Evolutionary conservation across 2,888 invertebrate genomes (phyloP).

Genomic region (Ypsolopha sequella): DNA sequence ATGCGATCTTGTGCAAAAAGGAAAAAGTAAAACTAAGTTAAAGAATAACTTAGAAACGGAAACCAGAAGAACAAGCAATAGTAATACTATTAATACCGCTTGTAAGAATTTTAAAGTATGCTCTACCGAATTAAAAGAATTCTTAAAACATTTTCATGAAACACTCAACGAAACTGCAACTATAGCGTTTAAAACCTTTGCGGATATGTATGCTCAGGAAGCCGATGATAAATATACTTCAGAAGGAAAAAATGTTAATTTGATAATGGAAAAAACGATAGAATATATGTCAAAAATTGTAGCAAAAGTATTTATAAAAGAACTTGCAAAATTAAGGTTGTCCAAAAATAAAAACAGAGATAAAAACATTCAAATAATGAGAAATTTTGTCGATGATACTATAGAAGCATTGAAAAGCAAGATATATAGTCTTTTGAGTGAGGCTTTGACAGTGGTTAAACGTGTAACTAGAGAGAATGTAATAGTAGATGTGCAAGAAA

Average conservation of each 20-base stretch:
- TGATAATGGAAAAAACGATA: slow-evolving; percentile 12
- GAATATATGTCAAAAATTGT: too few species aligned
- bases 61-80: not conserved
- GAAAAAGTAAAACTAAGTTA: slow-evolving; percentile 8
- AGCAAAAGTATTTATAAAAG: not conserved
- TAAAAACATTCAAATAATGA: slow-evolving; percentile 23
- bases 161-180: slow-evolving; percentile 32
- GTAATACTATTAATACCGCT: slow-evolving; percentile 3
- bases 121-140: slow-evolving; percentile 30
- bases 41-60: not conserved
- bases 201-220: slow-evolving; percentile 40
- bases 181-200: slow-evolving; percentile 32
- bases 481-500: slow-evolving; percentile 28
- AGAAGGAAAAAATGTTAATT: slow-evolving; percentile 19
- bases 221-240: slow-evolving; percentile 20
- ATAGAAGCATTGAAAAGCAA: slow-evolving; percentile 16
- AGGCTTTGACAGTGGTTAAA: slow-evolving; percentile 15
- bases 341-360: slow-evolving; percentile 20
- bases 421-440: slow-evolving; percentile 13
- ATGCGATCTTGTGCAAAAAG: slow-evolving; percentile 19
- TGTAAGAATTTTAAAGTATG: slow-evolving; percentile 34
- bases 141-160: slow-evolving; percentile 27
- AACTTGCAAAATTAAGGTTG: slow-evolving; percentile 18
- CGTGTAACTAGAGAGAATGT: slow-evolving; percentile 17
- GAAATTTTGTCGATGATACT: slow-evolving; percentile 19